A percentile compares a stretch with the other conserved stretches of the same genome.
Conservation (phyloP, 2,113 vertebrate species). For the Rhagologus leucostigma region DNA sequence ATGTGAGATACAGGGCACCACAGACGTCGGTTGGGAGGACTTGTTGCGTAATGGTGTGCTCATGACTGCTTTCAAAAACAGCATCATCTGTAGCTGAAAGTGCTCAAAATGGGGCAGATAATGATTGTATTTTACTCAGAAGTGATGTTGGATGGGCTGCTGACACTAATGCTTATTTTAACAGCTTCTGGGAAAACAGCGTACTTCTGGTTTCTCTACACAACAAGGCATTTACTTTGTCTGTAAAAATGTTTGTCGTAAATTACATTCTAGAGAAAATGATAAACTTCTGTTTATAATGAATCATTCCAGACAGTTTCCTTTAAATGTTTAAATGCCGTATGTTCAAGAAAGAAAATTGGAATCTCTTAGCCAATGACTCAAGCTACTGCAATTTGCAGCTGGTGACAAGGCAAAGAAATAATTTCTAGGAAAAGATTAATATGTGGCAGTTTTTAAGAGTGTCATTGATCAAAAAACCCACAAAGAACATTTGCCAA, state of each 20-base stretch:
- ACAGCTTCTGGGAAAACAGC: background rate
- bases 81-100: background rate
- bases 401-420: background rate
- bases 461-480: background rate
- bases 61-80: fast-evolving
- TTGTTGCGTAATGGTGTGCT: background rate
- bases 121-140: background rate
- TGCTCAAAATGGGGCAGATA: background rate
- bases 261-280: background rate
- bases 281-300: background rate
- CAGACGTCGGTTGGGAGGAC: background rate
- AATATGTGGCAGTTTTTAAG: background rate
- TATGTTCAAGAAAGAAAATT: background rate
- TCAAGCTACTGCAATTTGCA: constrained; percentile 9
- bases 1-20: background rate
- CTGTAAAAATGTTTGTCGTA: background rate
- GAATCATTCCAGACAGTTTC: background rate
- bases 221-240: background rate
- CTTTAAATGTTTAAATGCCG: background rate
- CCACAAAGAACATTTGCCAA: background rate
- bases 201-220: background rate
- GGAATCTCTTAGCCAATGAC: background rate
- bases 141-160: background rate
- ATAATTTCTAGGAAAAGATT: constrained; percentile 22
- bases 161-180: background rate